Conservation (phyloP, 2,888 invertebrate genomes). For the Epirrita christyi region DNA sequence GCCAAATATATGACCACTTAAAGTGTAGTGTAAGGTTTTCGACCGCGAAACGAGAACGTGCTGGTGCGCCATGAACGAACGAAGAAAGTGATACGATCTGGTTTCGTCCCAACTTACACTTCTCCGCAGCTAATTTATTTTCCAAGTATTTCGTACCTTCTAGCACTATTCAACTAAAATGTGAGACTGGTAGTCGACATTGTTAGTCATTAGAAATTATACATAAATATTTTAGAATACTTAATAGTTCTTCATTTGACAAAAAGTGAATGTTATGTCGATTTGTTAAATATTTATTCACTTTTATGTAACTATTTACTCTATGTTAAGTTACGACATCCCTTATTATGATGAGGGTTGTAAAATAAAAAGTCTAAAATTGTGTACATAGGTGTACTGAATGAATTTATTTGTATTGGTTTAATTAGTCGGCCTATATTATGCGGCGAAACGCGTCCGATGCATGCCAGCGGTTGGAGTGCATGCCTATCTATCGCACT, state of each 20-base stretch:
- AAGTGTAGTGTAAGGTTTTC: slow-evolving; percentile 77
- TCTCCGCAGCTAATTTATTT: slow-evolving; percentile 76
- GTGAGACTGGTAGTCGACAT: slow-evolving; percentile 85
- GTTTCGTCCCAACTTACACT: slow-evolving; percentile 74
- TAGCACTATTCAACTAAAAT: slow-evolving; percentile 83
- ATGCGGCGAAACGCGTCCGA: slow-evolving; percentile 53
- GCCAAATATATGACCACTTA: slow-evolving; percentile 74
- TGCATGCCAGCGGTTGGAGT: slow-evolving; percentile 24
- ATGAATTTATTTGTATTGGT: slow-evolving; percentile 61
- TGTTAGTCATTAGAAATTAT: slow-evolving; percentile 81
- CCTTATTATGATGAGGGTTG: slow-evolving; percentile 73
- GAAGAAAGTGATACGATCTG: slow-evolving; percentile 67
- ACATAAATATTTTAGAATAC: slow-evolving; percentile 76
- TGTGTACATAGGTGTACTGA: slow-evolving; percentile 71
- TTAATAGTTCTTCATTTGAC: slow-evolving; percentile 72
- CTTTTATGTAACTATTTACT: slow-evolving; percentile 53
- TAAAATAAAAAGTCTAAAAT: slow-evolving; percentile 67
- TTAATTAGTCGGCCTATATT: slow-evolving; percentile 72
- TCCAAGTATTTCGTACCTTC: slow-evolving; percentile 76
- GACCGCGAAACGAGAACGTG: slow-evolving; percentile 57
- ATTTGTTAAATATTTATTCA: slow-evolving; percentile 74
- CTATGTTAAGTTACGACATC: slow-evolving; percentile 69
- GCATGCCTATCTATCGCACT: background rate
- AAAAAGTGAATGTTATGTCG: slow-evolving; percentile 67
- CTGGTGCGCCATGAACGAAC: slow-evolving; percentile 47